Base-by-base conservation (phyloP, 1,140 invertebrate species). In the Lucilia sericata region DNA sequence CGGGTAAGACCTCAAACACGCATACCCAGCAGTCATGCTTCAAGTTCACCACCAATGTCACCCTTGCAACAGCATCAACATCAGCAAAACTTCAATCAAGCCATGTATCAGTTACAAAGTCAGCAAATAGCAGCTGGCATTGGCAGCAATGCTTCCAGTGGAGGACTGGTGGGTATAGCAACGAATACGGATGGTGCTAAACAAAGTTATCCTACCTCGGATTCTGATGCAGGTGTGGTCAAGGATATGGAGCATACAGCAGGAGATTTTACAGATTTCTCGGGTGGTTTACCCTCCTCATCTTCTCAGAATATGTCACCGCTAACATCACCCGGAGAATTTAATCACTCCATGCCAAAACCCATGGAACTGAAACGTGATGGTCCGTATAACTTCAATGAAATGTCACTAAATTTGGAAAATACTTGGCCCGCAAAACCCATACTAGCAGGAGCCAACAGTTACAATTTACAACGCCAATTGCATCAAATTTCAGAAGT, bases 1-100 rank as follows among this genome's bases (percentile, higher is more conserved):
- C 93, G 92, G 2, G 92, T 93, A 0, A 92, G 89, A 0, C 86
- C 86, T 1, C 90, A 85, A 55, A 86, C 89, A 60, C 88, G 87
- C 19, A 88, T 90, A 55, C 87, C 88, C 17, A 91, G 88, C 85
- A 89, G 88, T 86, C 87, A 88, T 86, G 90, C 86, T 82, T 90
- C 89, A 84, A 89, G 88, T 85, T 90, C 89, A 60, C 90, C 90
- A 85, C 89, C 90, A 85, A 88, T 91, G 87, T 91, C 90, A 60
- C 90, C 90, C 34, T 86, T 89, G 81, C 90, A 90, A 76, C 88
- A 89, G 82, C 88, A 90, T n/a, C 89, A 89, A 65, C 88, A 91
- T 78, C 89, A 89, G 82, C 88, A 88, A 8, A 88, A 85, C 86
- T 91, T 91, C 85, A 88, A 91, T 75, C 89, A 90, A 84, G 89